Evolutionary conservation across 1,140 invertebrate species (phyloP), one percentile per base, ranked within the genome.

Genomic region (Lanistes nyassanus): DNA sequence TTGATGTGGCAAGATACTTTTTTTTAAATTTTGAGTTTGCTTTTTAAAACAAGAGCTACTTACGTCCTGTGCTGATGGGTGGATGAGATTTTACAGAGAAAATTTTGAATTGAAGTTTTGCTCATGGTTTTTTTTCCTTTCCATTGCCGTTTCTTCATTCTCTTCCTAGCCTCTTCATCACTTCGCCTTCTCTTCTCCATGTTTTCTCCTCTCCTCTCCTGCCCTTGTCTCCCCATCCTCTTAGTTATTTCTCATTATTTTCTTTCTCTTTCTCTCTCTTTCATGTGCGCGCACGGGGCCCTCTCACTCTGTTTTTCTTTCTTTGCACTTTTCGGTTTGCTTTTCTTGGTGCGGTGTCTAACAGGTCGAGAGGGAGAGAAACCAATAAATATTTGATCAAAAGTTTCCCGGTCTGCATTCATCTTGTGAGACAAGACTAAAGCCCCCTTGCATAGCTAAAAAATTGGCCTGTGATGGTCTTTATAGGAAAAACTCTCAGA

Each of bases 241-340:
- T 31, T 62, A 9, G 26, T 31, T 62, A n/a, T 62, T 31, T 62
- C 58, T 62, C 58, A 29, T 31, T 62, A 9, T 62, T 31, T 62
- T 62, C 58, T 62, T 31, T 62, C 58, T 62, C 58, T n/a, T n/a
- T n/a, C n/a, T 62, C n/a, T n/a, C n/a, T 62, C 58, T 62, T 31
- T 62, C 58, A 29, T 31, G 26, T n/a, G 11, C 58, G 26, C 23
- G 26, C 58, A 19, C 23, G 26, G n/a, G 26, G 0, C 62, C 34
- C 21, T 65, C 29, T 65, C 9, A 21, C 2, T 26, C 31, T 9
- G 9, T 37, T 36, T 36, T 9, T 65, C 31, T 36, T 21, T 65
- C 29, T 65, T 36, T 65, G 29, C 3, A 65, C 21, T 9, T n/a
- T n/a, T n/a, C n/a, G n/a, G n/a, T n/a, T n/a, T n/a, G n/a, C n/a